These are phyloP conservation scores for Danionella dracula DNA, from an alignment of 2,797 vertebrate genomes.

Conservation along the genomic window DNA sequence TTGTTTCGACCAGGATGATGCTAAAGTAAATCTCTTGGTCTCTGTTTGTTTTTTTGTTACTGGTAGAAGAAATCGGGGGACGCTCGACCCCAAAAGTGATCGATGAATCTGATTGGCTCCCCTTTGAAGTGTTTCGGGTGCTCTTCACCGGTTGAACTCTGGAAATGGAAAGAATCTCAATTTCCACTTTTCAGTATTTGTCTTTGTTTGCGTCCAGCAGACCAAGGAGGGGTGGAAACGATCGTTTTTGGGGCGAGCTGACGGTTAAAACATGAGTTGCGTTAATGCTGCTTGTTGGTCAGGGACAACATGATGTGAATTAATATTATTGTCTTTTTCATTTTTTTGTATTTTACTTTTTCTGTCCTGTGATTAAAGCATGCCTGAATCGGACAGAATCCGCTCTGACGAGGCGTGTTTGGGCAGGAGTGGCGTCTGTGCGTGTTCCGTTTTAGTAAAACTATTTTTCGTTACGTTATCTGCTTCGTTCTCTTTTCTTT, in stretches of 20 bases:
- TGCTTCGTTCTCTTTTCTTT: slow-evolving; percentile 35
- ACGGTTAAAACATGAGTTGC: slow-evolving; percentile 10
- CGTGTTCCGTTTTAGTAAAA: slow-evolving; percentile 48
- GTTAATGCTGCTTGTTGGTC: slow-evolving; percentile 24
- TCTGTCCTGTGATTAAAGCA: slow-evolving; percentile 35
- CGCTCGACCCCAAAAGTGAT: too few relatives aligned
- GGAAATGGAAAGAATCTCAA: too few relatives aligned
- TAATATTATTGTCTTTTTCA: slow-evolving; percentile 7
- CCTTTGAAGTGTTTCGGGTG: too few relatives aligned
- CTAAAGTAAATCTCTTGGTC: background rate
- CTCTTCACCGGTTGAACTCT: too few relatives aligned
- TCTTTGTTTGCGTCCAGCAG: too few relatives aligned
- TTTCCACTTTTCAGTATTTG: too few relatives aligned
- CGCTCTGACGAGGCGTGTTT: slow-evolving; percentile 10
- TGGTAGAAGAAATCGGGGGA: background rate
- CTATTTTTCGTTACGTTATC: slow-evolving; percentile 45
- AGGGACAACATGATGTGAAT: slow-evolving; percentile 33
- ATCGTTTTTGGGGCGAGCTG: too few relatives aligned
- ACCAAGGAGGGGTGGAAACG: too few relatives aligned
- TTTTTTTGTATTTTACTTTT: slow-evolving; percentile 34
- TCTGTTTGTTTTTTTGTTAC: background rate
- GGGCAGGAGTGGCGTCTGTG: slow-evolving; percentile 36
- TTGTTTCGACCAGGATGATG: background rate
- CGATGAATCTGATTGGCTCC: too few relatives aligned
- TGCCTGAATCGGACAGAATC: slow-evolving; percentile 23